Conservation (phyloP, 2,797 vertebrate species). For the Propithecus deckenii region DNA sequence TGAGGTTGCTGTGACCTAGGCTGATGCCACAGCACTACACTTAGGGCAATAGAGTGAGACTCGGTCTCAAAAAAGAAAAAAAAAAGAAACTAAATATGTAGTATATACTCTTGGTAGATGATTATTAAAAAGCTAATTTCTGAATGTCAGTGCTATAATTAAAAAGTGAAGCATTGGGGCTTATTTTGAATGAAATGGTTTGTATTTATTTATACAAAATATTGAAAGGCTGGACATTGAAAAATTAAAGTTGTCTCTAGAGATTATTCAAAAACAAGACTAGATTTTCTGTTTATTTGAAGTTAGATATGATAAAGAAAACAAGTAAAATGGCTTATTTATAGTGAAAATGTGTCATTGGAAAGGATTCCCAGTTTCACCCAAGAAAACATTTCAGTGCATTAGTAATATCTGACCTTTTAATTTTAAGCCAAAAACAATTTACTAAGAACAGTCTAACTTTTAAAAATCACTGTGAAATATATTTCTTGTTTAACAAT, state of each 20-base stretch:
- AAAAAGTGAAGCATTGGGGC: neutral
- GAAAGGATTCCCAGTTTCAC: neutral
- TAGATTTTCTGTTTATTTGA: conserved; percentile 22
- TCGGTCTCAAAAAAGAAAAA: no score
- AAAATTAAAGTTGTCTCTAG: conserved; percentile 5
- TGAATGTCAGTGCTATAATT: neutral
- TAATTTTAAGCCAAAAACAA: neutral
- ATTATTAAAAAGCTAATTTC: conserved; percentile 27
- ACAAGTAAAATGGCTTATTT: neutral
- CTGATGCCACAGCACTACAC: no score
- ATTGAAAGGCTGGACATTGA: neutral
- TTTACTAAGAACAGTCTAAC: neutral
- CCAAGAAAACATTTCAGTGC: conserved; percentile 10
- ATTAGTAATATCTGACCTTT: conserved; percentile 20
- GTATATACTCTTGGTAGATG: neutral
- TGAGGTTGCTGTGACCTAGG: no score
- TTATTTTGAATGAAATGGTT: conserved; percentile 19
- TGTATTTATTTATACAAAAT: neutral
- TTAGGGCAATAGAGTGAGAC: no score
- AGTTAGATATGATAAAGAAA: conserved; percentile 37
- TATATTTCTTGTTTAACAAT: conserved; percentile 39
- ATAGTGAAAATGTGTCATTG: neutral
- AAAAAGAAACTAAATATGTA: neutral
- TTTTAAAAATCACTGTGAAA: neutral
- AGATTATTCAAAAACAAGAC: neutral